Evolutionary conservation across 2,888 invertebrate genomes (phyloP).

Genomic region (Heliconius ismenius): DNA sequence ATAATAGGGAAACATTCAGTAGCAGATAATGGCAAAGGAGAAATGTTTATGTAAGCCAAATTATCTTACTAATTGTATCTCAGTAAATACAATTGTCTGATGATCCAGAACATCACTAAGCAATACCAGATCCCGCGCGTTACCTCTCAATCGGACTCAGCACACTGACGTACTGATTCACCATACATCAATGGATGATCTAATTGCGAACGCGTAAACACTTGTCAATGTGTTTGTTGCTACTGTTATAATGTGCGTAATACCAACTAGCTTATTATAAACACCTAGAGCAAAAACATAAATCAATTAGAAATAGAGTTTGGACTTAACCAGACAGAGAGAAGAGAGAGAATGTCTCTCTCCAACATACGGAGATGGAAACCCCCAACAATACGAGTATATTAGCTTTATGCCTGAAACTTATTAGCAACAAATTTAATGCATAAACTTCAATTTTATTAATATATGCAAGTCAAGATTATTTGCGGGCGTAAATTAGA

Average conservation of each 20-base stretch:
- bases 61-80: neutral
- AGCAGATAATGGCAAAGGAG: neutral
- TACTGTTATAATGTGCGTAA: conserved; percentile 74
- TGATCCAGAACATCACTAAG: conserved; percentile 57
- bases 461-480: conserved; percentile 65
- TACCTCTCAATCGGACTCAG: conserved; percentile 69
- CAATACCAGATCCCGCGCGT: conserved; percentile 75
- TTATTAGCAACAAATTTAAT: conserved; percentile 75
- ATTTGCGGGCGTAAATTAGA: conserved; percentile 77
- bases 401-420: conserved; percentile 67
- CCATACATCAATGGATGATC: conserved; percentile 75
- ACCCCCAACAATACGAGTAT: conserved; percentile 50
- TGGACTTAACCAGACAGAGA: conserved; percentile 65
- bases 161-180: conserved; percentile 54
- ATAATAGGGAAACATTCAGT: neutral
- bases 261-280: conserved; percentile 73
- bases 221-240: conserved; percentile 70
- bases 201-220: conserved; percentile 80
- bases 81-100: neutral
- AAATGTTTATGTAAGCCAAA: neutral
- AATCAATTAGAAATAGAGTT: conserved; percentile 77
- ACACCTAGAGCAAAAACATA: conserved; percentile 79
- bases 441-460: conserved; percentile 73
- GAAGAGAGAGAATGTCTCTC: conserved; percentile 58
- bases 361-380: conserved; percentile 55